Evolutionary conservation across 2,888 invertebrate species (phyloP), one percentile per base, ranked within the genome.

Genomic region (Papilio demoleus): DNA sequence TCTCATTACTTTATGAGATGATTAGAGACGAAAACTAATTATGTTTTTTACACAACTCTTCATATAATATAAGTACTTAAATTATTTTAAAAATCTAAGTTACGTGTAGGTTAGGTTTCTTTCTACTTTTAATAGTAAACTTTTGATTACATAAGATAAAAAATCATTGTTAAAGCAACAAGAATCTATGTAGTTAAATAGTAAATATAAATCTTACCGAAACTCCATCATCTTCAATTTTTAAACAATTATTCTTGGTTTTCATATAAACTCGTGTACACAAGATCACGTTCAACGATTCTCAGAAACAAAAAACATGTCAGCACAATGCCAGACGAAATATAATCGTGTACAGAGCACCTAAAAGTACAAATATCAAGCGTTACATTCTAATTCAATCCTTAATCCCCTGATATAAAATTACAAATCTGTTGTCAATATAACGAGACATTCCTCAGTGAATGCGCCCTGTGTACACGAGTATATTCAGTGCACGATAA

Each of bases 401-500:
- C 60, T 36, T 66, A 66, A 60, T 36, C n/a, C 38, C 8, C 6
- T 24, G 27, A 9, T 17, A 50, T 60, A 60, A n/a, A 60, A 24
- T 36, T 38, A 17, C 47, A 47, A 47, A 47, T 60, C 36, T 27
- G 0, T 24, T 53, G 40, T 17, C n/a, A 56, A 56, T 61, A 19
- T 19, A 11, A 31, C 4, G 60, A 53, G 38, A 53, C 40, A 42
- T 53, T 61, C n/a, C 47, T 31, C 19, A 19, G 14, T 36, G 17
- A 36, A 22, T 24, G 60, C 31, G 36, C 60, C 47, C 64, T 61
- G 27, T 63, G 58, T 64, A 61, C 59, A 58, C 34, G 19, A 19
- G 63, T 50, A 65, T 67, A 70, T 70, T 67, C 40, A 67, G 65
- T 59, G 24, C 24, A 62, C 22, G 61, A 53, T 67, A 65, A 59